Evolutionary conservation across 1,140 invertebrate species (phyloP).

Genomic region (Calliphora vicina): DNA sequence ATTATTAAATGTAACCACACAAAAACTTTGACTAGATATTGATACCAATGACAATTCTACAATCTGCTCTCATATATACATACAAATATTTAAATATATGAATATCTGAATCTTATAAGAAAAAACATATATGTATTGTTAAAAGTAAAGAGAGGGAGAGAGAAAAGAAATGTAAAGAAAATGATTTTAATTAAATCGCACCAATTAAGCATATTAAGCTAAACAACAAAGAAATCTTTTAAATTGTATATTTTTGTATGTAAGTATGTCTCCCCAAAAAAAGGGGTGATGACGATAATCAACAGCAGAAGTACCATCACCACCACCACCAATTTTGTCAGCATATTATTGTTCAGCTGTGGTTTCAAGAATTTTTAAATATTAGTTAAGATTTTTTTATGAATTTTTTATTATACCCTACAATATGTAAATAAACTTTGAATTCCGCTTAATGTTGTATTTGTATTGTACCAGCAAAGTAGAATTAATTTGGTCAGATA

Average conservation of each 20-base stretch:
- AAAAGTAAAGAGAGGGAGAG: background rate
- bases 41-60: slow-evolving; percentile 27
- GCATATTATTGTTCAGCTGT: background rate
- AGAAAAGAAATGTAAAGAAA: slow-evolving; percentile 42
- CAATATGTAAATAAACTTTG: no score
- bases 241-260: background rate
- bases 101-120: background rate
- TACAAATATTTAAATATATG: background rate
- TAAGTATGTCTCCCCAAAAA: background rate
- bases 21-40: slow-evolving; percentile 31
- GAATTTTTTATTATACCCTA: no score
- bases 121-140: background rate
- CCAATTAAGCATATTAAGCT: slow-evolving; percentile 52
- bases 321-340: background rate
- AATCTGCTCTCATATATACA: no score
- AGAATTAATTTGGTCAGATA: no score
- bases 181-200: slow-evolving; percentile 63
- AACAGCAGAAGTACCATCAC: background rate
- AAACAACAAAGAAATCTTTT: slow-evolving; percentile 29
- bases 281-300: background rate
- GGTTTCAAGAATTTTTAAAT: background rate
- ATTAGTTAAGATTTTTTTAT: background rate
- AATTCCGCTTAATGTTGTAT: no score
- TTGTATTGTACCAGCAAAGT: no score
- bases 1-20: slow-evolving; percentile 31